Percentiles rank a stretch among this genome's conserved stretches.
Evolutionary conservation across 2,888 invertebrate species (phyloP).

Genomic region (Exephanes ischioxanthus): DNA sequence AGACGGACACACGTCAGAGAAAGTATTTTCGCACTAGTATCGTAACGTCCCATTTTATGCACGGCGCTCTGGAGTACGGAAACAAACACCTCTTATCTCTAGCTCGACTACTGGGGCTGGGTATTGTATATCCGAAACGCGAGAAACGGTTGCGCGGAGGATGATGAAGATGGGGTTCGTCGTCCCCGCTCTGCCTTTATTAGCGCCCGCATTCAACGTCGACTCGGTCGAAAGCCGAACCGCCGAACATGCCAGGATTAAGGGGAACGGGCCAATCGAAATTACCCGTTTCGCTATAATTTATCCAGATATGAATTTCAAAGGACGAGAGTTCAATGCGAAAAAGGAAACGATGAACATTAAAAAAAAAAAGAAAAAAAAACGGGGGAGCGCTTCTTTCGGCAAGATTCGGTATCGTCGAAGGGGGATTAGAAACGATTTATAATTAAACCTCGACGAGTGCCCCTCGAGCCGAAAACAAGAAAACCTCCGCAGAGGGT

Average conservation of each 20-base stretch:
- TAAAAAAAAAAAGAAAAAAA: not conserved
- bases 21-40: too few species aligned
- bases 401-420: conserved; percentile 23
- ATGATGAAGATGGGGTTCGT: conserved; percentile 37
- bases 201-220: conserved; percentile 50
- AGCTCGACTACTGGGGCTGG: too few species aligned
- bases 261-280: conserved; percentile 32
- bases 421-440: conserved; percentile 27
- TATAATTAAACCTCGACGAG: conserved; percentile 27
- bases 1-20: too few species aligned
- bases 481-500: not conserved
- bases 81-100: too few species aligned
- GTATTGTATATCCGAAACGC: conserved; percentile 1
- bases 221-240: conserved; percentile 6
- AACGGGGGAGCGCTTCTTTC: not conserved
- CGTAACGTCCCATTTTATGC: too few species aligned
- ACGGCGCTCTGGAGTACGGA: too few species aligned
- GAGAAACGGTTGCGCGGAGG: conserved; percentile 37
- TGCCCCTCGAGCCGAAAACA: not conserved
- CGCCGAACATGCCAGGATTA: not conserved
- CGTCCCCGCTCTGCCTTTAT: conserved; percentile 28
- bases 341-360: not conserved
- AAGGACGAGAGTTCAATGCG: conserved; percentile 3
- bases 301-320: conserved; percentile 6
- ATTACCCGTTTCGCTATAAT: conserved; percentile 7